Evolutionary conservation across 2,888 invertebrate genomes (phyloP).

Genomic region (Eupithecia subumbrata): DNA sequence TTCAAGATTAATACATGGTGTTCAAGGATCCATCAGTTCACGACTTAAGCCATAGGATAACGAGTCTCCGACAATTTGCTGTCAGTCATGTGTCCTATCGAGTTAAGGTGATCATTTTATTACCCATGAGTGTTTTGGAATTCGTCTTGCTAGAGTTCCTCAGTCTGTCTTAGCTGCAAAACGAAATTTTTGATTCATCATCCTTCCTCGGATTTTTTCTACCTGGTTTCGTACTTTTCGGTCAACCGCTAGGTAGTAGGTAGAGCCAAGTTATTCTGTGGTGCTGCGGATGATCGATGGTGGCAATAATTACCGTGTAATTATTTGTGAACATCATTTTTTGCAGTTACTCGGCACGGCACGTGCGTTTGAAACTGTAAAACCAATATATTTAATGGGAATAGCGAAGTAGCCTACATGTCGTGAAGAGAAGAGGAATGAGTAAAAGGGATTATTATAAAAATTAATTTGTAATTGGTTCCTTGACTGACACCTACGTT

Average conservation of each 20-base stretch:
- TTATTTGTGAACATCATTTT: conserved; percentile 31
- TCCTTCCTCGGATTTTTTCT: background rate
- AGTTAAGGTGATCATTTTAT: conserved; percentile 35
- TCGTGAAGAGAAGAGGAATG: background rate
- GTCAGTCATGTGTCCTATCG: conserved; percentile 49
- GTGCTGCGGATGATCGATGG: conserved; percentile 28
- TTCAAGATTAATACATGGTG: conserved; percentile 58
- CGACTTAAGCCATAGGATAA: conserved; percentile 48
- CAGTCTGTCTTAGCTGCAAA: background rate
- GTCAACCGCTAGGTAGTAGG: conserved; percentile 19
- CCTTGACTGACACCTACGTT: background rate
- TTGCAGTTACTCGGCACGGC: conserved; percentile 26
- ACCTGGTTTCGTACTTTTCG: conserved; percentile 16
- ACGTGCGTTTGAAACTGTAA: conserved; percentile 25
- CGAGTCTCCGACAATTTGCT: conserved; percentile 55
- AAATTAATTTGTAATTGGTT: background rate
- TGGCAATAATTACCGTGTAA: conserved; percentile 32
- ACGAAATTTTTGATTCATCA: background rate
- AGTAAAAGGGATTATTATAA: background rate
- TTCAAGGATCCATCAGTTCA: conserved; percentile 54
- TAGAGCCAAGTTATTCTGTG: background rate
- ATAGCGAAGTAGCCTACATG: background rate
- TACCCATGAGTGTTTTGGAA: conserved; percentile 18
- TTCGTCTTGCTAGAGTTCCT: background rate
- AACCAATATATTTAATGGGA: background rate